Evolutionary conservation across 2,113 vertebrate genomes (phyloP).

Genomic region (Alligator sinensis): DNA sequence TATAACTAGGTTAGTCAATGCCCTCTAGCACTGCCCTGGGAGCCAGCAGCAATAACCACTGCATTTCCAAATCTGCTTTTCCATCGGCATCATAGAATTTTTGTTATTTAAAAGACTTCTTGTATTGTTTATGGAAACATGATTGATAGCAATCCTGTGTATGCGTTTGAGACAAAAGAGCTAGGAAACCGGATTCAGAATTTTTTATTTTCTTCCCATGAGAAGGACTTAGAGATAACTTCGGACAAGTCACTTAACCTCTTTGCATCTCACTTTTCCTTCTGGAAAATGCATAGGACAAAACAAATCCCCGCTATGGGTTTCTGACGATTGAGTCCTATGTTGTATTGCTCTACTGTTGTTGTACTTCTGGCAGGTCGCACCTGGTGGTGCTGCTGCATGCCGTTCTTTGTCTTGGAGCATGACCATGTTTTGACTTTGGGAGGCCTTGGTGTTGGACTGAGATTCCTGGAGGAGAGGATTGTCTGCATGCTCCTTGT

Average conservation of each 20-base stretch:
- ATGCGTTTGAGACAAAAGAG: background rate
- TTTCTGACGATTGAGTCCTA: background rate
- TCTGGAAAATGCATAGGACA: background rate
- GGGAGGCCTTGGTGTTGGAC: background rate
- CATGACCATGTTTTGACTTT: background rate
- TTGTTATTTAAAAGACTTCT: background rate
- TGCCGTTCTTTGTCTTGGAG: background rate
- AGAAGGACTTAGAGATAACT: background rate
- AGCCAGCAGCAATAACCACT: background rate
- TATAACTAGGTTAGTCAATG: background rate
- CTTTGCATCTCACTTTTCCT: background rate
- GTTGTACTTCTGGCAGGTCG: background rate
- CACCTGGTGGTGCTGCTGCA: background rate
- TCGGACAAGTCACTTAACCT: background rate
- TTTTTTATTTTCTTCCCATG: background rate
- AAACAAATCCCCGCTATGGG: background rate
- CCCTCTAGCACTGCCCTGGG: background rate
- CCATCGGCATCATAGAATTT: background rate
- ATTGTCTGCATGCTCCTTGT: background rate
- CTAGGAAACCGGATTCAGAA: background rate
- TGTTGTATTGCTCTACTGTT: background rate
- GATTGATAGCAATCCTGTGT: background rate
- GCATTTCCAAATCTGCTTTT: background rate
- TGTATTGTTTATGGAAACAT: rapidly evolving
- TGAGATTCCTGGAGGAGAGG: background rate